Conservation (phyloP, 2,113 vertebrate genomes). For the Erpornis zantholeuca region DNA sequence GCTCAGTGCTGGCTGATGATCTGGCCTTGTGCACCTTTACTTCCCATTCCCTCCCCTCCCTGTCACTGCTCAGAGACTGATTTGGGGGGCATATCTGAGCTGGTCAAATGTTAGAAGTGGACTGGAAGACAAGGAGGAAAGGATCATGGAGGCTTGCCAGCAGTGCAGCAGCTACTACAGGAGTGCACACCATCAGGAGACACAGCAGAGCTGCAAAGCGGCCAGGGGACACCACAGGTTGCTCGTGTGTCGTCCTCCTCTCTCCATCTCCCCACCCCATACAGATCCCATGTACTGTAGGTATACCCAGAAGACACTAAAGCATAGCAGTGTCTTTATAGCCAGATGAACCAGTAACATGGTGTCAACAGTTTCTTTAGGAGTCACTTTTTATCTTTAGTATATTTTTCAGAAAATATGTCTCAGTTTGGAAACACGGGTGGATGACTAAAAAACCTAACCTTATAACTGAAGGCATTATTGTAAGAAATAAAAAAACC, state of each 20-base stretch:
- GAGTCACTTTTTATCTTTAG: background rate
- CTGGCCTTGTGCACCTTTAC: background rate
- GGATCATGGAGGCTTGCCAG: background rate
- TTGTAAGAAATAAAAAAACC: background rate
- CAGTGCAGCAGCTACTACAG: background rate
- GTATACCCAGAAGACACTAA: background rate
- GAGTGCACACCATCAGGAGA: background rate
- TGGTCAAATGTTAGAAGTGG: background rate
- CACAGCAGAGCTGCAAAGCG: rapidly evolving
- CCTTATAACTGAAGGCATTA: background rate
- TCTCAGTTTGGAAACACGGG: background rate
- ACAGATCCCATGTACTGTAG: background rate
- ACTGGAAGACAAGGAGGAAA: background rate
- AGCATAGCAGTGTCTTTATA: background rate
- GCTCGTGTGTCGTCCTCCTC: background rate
- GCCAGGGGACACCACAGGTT: background rate
- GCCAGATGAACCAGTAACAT: background rate
- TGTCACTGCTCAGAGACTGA: background rate
- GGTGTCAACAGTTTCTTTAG: background rate
- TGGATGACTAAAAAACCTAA: background rate
- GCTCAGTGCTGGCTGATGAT: background rate
- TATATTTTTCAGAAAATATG: background rate
- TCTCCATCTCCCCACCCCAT: background rate
- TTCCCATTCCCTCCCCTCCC: background rate
- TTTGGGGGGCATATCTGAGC: background rate